Percentiles rank a stretch among this genome's conserved stretches.
Evolutionary conservation across 1,140 invertebrate genomes (phyloP).

Genomic region (Latrodectus geometricus): DNA sequence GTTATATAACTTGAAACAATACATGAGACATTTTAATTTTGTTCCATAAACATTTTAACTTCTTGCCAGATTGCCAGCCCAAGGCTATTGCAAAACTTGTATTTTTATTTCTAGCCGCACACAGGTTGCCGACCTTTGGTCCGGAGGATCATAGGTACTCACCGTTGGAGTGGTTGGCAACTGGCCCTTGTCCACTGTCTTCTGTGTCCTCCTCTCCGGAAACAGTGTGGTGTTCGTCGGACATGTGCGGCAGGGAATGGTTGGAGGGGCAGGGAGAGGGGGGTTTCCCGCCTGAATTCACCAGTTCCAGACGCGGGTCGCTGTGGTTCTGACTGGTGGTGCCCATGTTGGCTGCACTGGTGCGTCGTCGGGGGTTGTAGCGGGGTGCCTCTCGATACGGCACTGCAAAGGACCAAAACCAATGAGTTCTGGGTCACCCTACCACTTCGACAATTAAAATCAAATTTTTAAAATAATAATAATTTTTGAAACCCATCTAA

Average conservation of each 20-base stretch:
- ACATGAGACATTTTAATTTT: no score
- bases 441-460: not conserved
- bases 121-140: not conserved
- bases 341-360: conserved; percentile 54
- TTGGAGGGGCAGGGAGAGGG: conserved; percentile 88
- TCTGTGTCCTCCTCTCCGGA: conserved; percentile 15
- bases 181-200: conserved; percentile 65
- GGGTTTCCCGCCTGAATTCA: conserved; percentile 68
- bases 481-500: no score
- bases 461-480: no score
- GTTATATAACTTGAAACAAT: no score
- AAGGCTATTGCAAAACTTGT: no score
- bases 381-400: conserved; percentile 64
- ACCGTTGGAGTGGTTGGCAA: conserved; percentile 84
- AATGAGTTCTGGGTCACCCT: not conserved
- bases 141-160: not conserved
- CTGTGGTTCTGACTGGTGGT: conserved; percentile 52
- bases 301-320: conserved; percentile 60
- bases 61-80: no score
- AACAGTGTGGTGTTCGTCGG: conserved; percentile 6
- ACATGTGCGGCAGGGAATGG: conserved; percentile 77
- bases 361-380: conserved; percentile 64
- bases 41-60: no score
- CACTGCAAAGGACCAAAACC: conserved; percentile 68
- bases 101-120: no score